A percentile compares a stretch with the other conserved stretches of the same genome.
Evolutionary conservation across 2,113 vertebrate species (phyloP).

Genomic region (Ageneiosus marmoratus): DNA sequence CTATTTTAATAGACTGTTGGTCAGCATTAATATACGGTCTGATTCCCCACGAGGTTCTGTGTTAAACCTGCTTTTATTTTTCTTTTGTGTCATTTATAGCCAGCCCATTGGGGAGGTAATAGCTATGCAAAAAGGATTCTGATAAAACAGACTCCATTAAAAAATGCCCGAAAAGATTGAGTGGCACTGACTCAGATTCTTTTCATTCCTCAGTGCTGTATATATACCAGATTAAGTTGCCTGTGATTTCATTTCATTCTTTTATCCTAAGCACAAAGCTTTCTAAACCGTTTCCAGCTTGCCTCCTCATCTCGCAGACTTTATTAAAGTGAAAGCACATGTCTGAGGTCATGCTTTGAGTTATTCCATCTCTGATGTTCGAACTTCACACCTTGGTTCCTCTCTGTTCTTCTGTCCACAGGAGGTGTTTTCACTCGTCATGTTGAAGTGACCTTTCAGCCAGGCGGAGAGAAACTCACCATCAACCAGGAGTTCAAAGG

Average conservation of each 20-base stretch:
- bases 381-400: background rate
- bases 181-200: background rate
- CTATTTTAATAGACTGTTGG: background rate
- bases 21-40: background rate
- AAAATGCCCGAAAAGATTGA: background rate
- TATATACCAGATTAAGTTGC: background rate
- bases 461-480: conserved; percentile 79
- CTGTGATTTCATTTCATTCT: background rate
- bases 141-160: background rate
- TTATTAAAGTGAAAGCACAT: conserved; percentile 33
- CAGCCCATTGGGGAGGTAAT: background rate
- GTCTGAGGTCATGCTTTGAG: background rate
- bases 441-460: conserved; percentile 85
- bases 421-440: conserved; percentile 85
- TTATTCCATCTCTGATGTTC: conserved; percentile 4
- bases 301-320: background rate
- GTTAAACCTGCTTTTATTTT: background rate
- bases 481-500: conserved; percentile 87
- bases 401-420: conserved; percentile 56
- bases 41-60: background rate
- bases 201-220: background rate
- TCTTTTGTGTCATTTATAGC: background rate
- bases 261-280: background rate
- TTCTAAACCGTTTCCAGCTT: conserved; percentile 37
- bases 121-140: background rate